A percentile compares a stretch with the other conserved stretches of the same genome.
Conservation (phyloP, 2,113 vertebrate genomes). For the Perca fluviatilis region DNA sequence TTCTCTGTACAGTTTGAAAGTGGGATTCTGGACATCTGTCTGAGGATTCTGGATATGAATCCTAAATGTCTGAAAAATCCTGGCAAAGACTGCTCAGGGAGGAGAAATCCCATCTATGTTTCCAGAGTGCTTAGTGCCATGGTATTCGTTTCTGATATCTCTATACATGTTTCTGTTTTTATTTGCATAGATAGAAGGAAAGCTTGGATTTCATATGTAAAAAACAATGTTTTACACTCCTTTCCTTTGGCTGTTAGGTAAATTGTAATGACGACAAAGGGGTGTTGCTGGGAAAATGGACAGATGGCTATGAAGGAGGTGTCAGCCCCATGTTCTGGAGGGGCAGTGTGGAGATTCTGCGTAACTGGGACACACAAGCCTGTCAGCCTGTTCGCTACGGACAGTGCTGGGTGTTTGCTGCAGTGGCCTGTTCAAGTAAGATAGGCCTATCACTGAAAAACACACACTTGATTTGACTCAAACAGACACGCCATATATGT, state of each 20-base stretch:
- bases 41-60: constrained; percentile 89
- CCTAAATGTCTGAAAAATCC: constrained; percentile 88
- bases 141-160: constrained; percentile 67
- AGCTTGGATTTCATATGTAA: background rate
- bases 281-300: constrained; percentile 90
- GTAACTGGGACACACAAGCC: constrained; percentile 83
- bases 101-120: constrained; percentile 89
- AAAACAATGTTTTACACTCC: background rate
- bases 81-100: constrained; percentile 85
- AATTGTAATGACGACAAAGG: constrained; percentile 94
- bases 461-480: constrained; percentile 11
- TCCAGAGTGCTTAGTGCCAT: constrained; percentile 92
- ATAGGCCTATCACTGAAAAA: constrained; percentile 52
- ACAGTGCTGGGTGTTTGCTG: constrained; percentile 99
- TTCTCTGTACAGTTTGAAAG: constrained; percentile 88
- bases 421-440: constrained; percentile 93
- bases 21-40: constrained; percentile 88
- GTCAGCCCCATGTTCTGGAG: constrained; percentile 91
- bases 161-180: background rate
- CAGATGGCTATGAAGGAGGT: constrained; percentile 84
- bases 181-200: background rate
- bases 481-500: background rate
- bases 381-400: constrained; percentile 92
- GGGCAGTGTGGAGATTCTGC: constrained; percentile 93
- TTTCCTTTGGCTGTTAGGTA: constrained; percentile 81